Conservation (phyloP, 2,888 invertebrate genomes). For the Parnassius glacialis region DNA sequence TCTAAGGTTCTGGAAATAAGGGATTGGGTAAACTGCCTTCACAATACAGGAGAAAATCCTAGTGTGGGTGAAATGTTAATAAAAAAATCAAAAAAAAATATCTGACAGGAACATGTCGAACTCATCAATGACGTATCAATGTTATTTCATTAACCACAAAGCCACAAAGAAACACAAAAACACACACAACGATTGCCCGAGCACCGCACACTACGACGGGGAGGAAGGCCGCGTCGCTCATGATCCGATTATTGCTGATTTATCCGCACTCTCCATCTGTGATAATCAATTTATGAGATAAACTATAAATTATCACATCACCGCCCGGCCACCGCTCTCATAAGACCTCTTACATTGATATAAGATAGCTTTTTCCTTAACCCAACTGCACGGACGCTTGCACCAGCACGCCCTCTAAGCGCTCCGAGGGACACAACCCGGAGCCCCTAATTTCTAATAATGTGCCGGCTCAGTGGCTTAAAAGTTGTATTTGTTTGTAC, state of each 20-base stretch:
- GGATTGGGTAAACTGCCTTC: too few species aligned
- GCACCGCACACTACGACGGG: constrained; percentile 4
- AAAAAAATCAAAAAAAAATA: too few species aligned
- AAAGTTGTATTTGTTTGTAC: constrained; percentile 33
- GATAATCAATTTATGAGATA: constrained; percentile 70
- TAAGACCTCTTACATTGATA: neutral
- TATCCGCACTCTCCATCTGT: constrained; percentile 61
- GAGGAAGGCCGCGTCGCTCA: constrained; percentile 22
- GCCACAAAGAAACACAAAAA: neutral
- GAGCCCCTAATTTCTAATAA: constrained; percentile 56
- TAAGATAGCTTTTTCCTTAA: neutral
- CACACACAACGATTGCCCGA: neutral
- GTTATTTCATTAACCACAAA: too few species aligned
- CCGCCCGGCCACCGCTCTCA: constrained; percentile 8
- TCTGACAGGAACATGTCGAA: too few species aligned
- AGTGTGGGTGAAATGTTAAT: too few species aligned
- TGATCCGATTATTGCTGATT: constrained; percentile 63
- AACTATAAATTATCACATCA: constrained; percentile 67
- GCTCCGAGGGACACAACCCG: constrained; percentile 22
- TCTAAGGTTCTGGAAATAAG: too few species aligned
- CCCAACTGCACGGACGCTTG: constrained; percentile 1
- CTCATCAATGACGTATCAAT: too few species aligned
- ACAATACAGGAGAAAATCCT: too few species aligned
- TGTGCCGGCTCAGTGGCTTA: constrained; percentile 52
- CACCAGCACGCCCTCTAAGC: constrained; percentile 18